Evolutionary conservation across 2,888 invertebrate species (phyloP), one percentile per base, ranked within the genome.

Genomic region (Troides aeacus): DNA sequence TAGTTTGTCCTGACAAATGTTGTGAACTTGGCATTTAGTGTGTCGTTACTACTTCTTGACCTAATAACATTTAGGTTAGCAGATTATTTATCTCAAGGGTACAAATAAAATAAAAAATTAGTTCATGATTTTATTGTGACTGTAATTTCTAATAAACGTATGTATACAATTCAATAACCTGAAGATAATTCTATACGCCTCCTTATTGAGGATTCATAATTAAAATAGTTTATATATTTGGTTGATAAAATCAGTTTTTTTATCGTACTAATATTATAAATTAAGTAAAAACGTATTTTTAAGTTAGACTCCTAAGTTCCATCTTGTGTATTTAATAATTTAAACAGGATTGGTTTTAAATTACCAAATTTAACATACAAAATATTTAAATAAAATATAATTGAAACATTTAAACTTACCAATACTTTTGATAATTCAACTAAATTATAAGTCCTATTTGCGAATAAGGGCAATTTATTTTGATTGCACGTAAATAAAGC

Each of bases 401-500:
- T 18, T 42, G 12, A 59, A 7, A 6, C 53, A 18, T 62, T 57
- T 50, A 30, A n/a, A 77, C 86, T 84, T 79, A 86, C 86, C 82
- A 77, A 79, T 75, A 74, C 74, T 60, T 74, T 80, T 74, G 72
- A 72, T 64, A 71, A 64, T 63, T 72, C 64, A 71, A 72, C 63
- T 50, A 76, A 76, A 74, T 70, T 71, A 64, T 72, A 72, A 70
- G 72, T 68, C 69, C 70, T 71, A 60, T 75, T 76, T 39, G 71
- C 69, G 65, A 70, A 67, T 68, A 74, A 69, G 69, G 76, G 73
- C 68, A 78, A 73, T 70, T 78, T 78, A 60, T 72, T 79, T 74
- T 77, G 77, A 75, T 80, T 83, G 65, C 74, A 72, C 69, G 82
- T 84, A 86, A 84, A 79, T 83, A 82, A 75, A 77, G 80, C 77